phyloP scores from a whole-genome alignment of 2,797 vertebrate species.

The Poeciliopsis turneri region DNA sequence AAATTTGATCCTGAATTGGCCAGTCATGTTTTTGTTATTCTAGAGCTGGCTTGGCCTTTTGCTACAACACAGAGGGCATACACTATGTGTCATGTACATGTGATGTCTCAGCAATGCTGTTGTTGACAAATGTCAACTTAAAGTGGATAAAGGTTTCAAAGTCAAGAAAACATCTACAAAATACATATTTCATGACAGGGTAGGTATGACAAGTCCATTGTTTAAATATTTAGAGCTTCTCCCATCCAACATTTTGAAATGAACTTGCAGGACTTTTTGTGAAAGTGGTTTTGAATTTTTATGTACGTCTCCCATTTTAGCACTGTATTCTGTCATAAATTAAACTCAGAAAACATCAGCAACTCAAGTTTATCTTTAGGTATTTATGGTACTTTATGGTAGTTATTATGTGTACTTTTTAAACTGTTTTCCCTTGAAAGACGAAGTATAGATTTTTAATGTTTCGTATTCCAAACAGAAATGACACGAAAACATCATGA shows the following conservation, averaged over 20 bases:
- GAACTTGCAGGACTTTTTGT: constrained; percentile 4
- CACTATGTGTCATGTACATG: constrained; percentile 4
- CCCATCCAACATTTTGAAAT: constrained; percentile 9
- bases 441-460: not conserved
- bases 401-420: not conserved
- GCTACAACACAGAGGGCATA: constrained; percentile 5
- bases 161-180: constrained; percentile 7
- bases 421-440: not conserved
- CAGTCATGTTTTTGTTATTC: constrained; percentile 10
- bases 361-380: not conserved
- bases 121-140: constrained; percentile 9
- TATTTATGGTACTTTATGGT: not conserved
- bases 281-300: constrained; percentile 11
- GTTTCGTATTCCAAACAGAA: not conserved
- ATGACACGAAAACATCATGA: not conserved
- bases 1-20: constrained; percentile 13
- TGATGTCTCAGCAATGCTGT: constrained; percentile 4
- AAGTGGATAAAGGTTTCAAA: constrained; percentile 9
- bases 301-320: not conserved
- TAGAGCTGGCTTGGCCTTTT: constrained; percentile 14
- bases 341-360: not conserved
- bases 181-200: constrained; percentile 11
- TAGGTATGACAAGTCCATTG: constrained; percentile 13
- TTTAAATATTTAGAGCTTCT: constrained; percentile 31
- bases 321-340: not conserved